A percentile compares a stretch with the other conserved stretches of the same genome.
These are phyloP conservation scores for Priapulus caudatus DNA, from an alignment of 2,888 invertebrate species.

Conservation along the genomic window DNA sequence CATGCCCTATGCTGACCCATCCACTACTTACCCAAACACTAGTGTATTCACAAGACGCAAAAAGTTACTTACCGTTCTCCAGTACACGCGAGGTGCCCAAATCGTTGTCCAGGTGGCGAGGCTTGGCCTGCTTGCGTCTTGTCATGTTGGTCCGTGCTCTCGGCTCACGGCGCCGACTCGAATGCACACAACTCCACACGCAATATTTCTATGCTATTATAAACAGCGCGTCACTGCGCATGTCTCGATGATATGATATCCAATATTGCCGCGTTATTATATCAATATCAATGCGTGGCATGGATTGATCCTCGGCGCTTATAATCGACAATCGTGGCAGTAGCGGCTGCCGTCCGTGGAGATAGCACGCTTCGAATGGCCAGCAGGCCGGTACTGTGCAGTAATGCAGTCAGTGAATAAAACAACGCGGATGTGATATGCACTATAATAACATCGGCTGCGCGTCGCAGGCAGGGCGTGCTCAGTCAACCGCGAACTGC, in stretches of 20 bases:
- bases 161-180: background rate
- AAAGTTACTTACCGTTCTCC: background rate
- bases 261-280: background rate
- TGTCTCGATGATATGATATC: conserved; percentile 1
- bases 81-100: background rate
- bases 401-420: background rate
- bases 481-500: too few species aligned
- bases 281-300: conserved; percentile 3
- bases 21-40: too few species aligned
- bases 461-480: too few species aligned
- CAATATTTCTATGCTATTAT: background rate
- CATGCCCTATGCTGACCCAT: too few species aligned
- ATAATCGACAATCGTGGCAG: background rate
- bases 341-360: background rate
- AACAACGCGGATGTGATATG: background rate
- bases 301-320: background rate
- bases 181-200: background rate
- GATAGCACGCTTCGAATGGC: background rate
- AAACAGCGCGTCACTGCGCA: background rate
- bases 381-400: too few species aligned
- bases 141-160: conserved; percentile 3
- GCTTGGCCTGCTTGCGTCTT: conserved; percentile 1
- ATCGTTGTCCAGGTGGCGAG: background rate
- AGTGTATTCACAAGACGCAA: too few species aligned
- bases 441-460: background rate